phyloP scores from a whole-genome alignment of 2,888 invertebrate species.

The Charanyca ferruginea region DNA sequence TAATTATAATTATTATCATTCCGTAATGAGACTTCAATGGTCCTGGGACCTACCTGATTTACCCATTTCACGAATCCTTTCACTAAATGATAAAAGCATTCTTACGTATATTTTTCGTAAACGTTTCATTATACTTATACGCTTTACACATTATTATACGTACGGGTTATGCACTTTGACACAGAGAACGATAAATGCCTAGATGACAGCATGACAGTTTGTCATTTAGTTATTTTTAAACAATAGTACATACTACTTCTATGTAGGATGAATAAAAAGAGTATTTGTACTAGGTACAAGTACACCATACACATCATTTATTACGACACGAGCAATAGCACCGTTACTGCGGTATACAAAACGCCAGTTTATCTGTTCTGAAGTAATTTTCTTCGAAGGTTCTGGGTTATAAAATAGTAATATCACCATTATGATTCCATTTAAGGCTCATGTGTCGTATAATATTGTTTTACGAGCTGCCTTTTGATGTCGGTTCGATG shows the following conservation, averaged over 20 bases:
- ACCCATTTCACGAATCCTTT: not conserved
- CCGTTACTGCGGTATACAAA: slow-evolving; percentile 45
- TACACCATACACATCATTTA: slow-evolving; percentile 42
- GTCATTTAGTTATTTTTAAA: too few species aligned
- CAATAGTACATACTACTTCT: not conserved
- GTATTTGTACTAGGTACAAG: not conserved
- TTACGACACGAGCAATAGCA: slow-evolving; percentile 41
- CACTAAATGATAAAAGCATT: not conserved
- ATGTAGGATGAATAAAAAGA: not conserved
- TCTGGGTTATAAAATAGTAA: slow-evolving; percentile 67
- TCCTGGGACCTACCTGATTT: not conserved
- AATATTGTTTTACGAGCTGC: slow-evolving; percentile 66
- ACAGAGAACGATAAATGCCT: not conserved
- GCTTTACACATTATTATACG: too few species aligned
- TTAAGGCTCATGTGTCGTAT: slow-evolving; percentile 65
- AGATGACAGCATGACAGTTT: too few species aligned
- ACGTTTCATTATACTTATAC: slow-evolving; percentile 13
- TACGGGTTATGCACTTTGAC: not conserved
- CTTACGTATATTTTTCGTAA: slow-evolving; percentile 17
- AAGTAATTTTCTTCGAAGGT: slow-evolving; percentile 61
- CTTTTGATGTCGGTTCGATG: slow-evolving; percentile 61
- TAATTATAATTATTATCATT: too few species aligned
- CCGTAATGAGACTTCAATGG: not conserved
- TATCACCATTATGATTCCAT: slow-evolving; percentile 65
- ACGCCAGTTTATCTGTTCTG: slow-evolving; percentile 53